These are phyloP conservation scores for Drosophila sucinea DNA, from an alignment of 1,140 invertebrate species.

Conservation along the genomic window DNA sequence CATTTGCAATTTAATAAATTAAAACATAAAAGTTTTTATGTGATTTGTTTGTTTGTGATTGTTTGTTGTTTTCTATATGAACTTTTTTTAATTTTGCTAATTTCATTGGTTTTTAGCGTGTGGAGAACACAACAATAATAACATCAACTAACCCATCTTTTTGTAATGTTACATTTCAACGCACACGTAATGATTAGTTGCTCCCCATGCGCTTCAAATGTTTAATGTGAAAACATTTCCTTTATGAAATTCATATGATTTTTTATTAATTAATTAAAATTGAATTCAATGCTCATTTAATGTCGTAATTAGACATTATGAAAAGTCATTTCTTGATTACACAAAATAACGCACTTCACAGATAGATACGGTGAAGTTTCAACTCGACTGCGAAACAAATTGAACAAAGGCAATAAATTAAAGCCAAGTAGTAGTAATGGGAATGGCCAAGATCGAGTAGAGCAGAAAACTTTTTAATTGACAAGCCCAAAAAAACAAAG, in stretches of 20 bases:
- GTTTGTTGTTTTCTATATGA: too few relatives aligned
- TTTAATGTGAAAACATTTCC: constrained; percentile 48
- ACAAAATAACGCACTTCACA: constrained; percentile 36
- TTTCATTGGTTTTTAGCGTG: too few relatives aligned
- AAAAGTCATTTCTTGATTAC: constrained; percentile 61
- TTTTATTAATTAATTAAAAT: constrained; percentile 31
- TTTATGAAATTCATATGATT: constrained; percentile 34
- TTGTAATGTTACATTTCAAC: not conserved
- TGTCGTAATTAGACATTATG: constrained; percentile 63
- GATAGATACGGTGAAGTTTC: constrained; percentile 15
- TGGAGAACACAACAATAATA: not conserved
- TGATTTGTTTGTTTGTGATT: not conserved
- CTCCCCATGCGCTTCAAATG: not conserved
- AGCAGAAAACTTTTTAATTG: constrained; percentile 40
- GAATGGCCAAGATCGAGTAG: constrained; percentile 22
- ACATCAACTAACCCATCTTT: not conserved
- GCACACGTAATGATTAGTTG: not conserved
- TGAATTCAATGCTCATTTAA: constrained; percentile 40
- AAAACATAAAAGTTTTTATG: not conserved
- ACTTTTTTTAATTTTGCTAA: not conserved
- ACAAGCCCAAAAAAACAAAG: constrained; percentile 7
- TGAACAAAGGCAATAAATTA: constrained; percentile 45
- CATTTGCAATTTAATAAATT: not conserved
- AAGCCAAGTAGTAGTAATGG: constrained; percentile 12
- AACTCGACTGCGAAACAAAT: constrained; percentile 25